phyloP scores from a whole-genome alignment of 2,888 invertebrate species.

The Minunthozetes semirufus region DNA sequence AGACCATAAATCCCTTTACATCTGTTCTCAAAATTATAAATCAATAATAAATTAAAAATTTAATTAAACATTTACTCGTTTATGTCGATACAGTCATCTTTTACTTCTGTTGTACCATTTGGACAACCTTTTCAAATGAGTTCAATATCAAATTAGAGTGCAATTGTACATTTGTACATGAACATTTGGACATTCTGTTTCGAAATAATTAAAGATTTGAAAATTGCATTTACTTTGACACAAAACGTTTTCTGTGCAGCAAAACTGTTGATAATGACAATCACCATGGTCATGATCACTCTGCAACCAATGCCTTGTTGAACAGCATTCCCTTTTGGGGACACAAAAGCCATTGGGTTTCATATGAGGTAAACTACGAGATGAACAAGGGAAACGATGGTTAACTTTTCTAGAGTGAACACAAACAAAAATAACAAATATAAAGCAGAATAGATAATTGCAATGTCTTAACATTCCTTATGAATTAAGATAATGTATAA shows the following conservation, averaged over 20 bases:
- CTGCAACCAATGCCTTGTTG: neutral
- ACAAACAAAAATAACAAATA: too few species aligned
- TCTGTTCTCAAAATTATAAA: neutral
- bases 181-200: neutral
- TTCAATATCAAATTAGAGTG: too few species aligned
- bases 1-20: neutral
- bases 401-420: too few species aligned
- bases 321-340: neutral
- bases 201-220: neutral
- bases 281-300: neutral
- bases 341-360: neutral
- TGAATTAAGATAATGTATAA: too few species aligned
- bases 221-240: neutral
- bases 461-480: too few species aligned
- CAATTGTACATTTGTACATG: neutral
- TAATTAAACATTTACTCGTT: conserved; percentile 6
- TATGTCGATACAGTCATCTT: neutral
- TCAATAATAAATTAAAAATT: neutral
- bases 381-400: too few species aligned
- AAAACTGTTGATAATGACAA: neutral
- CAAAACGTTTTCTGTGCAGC: neutral
- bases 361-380: too few species aligned
- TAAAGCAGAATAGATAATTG: too few species aligned
- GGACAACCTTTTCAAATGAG: too few species aligned
- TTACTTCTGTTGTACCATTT: neutral